Base-by-base conservation (phyloP, 1,140 invertebrate species). In the Drosophila nigrodunni region DNA sequence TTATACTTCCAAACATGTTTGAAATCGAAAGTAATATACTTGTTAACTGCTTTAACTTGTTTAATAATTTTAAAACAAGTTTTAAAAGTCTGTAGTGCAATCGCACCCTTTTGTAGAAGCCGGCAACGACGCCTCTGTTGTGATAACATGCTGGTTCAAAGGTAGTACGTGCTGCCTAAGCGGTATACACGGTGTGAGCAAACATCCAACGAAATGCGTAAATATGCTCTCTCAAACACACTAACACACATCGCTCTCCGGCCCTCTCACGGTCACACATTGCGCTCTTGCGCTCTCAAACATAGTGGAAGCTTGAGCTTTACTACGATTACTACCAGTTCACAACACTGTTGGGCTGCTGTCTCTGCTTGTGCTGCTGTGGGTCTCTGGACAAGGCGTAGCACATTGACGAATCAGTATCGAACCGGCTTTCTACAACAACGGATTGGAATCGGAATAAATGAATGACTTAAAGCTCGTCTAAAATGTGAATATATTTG, bases 361-460 rank as follows among this genome's bases (percentile, higher is more conserved):
- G 61, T 30, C 25, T 30, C 25, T 43, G 61, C 57, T 77, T 7
- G 35, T 58, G 55, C 57, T 60, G 61, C 73, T 72, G 57, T 66
- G 49, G 41, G 68, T 78, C 76, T 66, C 64, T 77, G 82, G 82
- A 82, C 78, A 87, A 87, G 82, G 82, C 82, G 82, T 66, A 76
- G 78, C 80, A 77, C 49, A 78, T 87, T 87, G 82, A 68, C 67
- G 69, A 77, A 49, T 92, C 75, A 92, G 91, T 92, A 91, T 91
- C 91, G 91, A 92, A 91, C 91, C 91, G 91, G 91, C 91, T 92
- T 92, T 92, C 91, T 90, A 81, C 88, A 68, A 75, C 77, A 78
- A 80, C 90, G 90, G 90, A 91, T 90, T 91, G 90, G 66, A 77
- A 83, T 62, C 69, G 74, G 74, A 85, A 78, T 46, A 68, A 72